These are phyloP conservation scores for Platichthys stellatus DNA, from an alignment of 2,113 vertebrate species.

Conservation along the genomic window DNA sequence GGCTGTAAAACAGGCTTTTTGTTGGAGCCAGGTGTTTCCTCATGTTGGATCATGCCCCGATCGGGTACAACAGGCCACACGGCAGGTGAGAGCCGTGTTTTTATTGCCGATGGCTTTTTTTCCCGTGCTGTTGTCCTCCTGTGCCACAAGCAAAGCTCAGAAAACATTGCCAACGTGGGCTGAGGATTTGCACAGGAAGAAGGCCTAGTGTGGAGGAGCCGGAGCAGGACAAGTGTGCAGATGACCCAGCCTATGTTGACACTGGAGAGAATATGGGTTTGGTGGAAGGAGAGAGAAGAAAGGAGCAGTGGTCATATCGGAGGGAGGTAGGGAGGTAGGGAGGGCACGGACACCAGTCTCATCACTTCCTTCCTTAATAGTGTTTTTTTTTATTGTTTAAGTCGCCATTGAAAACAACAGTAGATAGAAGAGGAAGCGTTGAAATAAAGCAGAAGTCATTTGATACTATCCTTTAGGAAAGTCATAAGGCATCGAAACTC, in stretches of 20 bases:
- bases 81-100: conserved; percentile 65
- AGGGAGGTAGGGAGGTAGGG: conserved; percentile 2
- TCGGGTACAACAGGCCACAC: conserved; percentile 69
- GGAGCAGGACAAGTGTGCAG: conserved; percentile 65
- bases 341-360: conserved; percentile 74
- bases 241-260: conserved; percentile 79
- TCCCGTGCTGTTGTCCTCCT: conserved; percentile 41
- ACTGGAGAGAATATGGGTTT: conserved; percentile 67
- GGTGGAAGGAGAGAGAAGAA: conserved; percentile 53
- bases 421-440: conserved; percentile 64
- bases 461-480: conserved; percentile 1
- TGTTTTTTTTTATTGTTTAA: conserved; percentile 65
- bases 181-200: conserved; percentile 68
- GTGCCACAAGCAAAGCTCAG: conserved; percentile 29
- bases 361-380: conserved; percentile 82
- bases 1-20: conserved; percentile 57
- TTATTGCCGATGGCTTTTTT: conserved; percentile 42
- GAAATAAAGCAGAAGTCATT: conserved; percentile 18
- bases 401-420: conserved; percentile 51
- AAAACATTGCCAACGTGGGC: conserved; percentile 37
- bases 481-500: not conserved
- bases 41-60: conserved; percentile 75
- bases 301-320: conserved; percentile 43
- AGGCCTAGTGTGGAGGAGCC: conserved; percentile 48
- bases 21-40: conserved; percentile 76